These are phyloP conservation scores for Halictus ligatus DNA, from an alignment of 2,888 invertebrate genomes.

Conservation along the genomic window DNA sequence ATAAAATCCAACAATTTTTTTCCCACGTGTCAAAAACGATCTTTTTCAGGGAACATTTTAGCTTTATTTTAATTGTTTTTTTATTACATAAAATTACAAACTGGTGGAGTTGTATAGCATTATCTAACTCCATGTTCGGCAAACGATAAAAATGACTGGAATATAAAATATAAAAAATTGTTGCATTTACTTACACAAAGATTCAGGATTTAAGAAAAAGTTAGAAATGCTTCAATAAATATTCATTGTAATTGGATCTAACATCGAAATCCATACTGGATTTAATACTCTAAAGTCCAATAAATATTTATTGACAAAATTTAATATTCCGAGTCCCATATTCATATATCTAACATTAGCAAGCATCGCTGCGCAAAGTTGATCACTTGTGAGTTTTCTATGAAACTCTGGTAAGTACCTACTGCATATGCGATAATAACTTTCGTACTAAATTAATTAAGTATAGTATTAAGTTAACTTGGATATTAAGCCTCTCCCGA, in stretches of 20 bases:
- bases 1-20: no score
- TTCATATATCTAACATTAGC: not conserved
- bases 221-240: not conserved
- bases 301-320: not conserved
- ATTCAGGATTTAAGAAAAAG: not conserved
- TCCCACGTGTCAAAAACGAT: no score
- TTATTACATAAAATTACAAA: no score
- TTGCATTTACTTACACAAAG: no score
- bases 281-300: not conserved
- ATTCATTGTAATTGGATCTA: not conserved
- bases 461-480: slow-evolving; percentile 26
- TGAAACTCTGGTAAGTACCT: not conserved
- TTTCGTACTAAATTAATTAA: slow-evolving; percentile 38
- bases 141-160: no score
- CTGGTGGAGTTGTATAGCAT: no score
- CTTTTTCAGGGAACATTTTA: no score
- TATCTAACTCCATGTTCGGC: no score
- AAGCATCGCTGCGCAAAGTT: not conserved
- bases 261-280: not conserved
- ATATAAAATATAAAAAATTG: no score
- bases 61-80: no score
- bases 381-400: not conserved
- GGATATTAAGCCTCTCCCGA: slow-evolving; percentile 31
- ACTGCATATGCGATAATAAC: slow-evolving; percentile 15
- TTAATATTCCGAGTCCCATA: not conserved